Percentiles rank a stretch among this genome's conserved stretches.
Conservation (phyloP, 2,888 invertebrate genomes). For the Leucozona laternaria region DNA sequence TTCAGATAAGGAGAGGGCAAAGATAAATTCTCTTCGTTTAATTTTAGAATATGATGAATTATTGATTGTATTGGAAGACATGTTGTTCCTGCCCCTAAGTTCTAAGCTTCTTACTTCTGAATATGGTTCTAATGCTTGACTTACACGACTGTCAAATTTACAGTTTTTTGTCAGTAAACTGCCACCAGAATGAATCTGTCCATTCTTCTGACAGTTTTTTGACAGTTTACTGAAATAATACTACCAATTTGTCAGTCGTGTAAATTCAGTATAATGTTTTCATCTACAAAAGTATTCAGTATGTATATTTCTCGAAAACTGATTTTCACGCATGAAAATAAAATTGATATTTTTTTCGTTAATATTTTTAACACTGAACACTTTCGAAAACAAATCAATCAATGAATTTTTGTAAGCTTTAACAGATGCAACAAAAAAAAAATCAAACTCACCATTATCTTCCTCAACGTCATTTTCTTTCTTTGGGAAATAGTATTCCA, state of each 20-base stretch:
- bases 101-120: not conserved
- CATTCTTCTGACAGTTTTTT: too few relatives aligned
- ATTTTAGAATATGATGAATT: not conserved
- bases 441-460: conserved; percentile 84
- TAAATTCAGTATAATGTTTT: too few relatives aligned
- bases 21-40: not conserved
- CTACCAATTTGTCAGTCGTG: too few relatives aligned
- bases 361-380: not conserved
- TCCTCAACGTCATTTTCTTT: conserved; percentile 85
- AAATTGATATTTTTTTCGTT: too few relatives aligned
- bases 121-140: too few relatives aligned
- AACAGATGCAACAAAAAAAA: not conserved
- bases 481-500: conserved; percentile 90
- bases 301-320: too few relatives aligned
- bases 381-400: not conserved
- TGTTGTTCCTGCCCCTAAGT: not conserved
- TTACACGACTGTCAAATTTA: too few relatives aligned
- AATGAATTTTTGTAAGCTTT: not conserved
- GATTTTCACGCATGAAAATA: too few relatives aligned
- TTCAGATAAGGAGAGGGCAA: not conserved
- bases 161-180: too few relatives aligned
- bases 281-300: not conserved
- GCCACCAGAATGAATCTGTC: too few relatives aligned
- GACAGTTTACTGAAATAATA: too few relatives aligned
- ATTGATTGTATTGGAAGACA: not conserved